phyloP scores from a whole-genome alignment of 1,140 invertebrate genomes.

The Trachelipus rathkii region DNA sequence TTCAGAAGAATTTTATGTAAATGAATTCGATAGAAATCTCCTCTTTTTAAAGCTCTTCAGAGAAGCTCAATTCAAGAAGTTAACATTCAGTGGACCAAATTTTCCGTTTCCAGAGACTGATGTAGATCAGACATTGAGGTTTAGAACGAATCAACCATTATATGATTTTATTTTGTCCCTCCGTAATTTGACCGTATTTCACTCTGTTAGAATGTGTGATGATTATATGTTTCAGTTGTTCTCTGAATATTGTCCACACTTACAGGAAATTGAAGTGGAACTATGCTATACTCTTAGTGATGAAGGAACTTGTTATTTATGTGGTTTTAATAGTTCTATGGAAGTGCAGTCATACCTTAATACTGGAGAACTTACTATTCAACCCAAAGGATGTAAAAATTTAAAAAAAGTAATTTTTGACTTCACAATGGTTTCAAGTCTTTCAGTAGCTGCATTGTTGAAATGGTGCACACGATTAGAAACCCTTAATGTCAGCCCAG shows the following conservation, averaged over 20 bases:
- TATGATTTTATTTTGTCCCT: conserved; percentile 32
- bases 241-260: conserved; percentile 29
- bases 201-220: conserved; percentile 33
- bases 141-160: conserved; percentile 19
- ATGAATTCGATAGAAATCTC: conserved; percentile 24
- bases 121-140: not conserved
- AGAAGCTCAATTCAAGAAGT: conserved; percentile 22
- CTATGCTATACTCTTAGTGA: conserved; percentile 34
- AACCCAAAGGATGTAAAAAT: conserved; percentile 29
- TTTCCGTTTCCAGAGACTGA: conserved; percentile 13
- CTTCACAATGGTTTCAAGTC: conserved; percentile 30
- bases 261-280: conserved; percentile 32
- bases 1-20: conserved; percentile 33
- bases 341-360: conserved; percentile 28
- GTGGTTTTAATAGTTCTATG: conserved; percentile 23
- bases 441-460: conserved; percentile 29
- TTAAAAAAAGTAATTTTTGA: conserved; percentile 32
- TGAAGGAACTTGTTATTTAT: conserved; percentile 28
- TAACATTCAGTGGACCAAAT: conserved; percentile 29
- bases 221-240: conserved; percentile 33
- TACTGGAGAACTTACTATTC: conserved; percentile 25
- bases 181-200: conserved; percentile 28
- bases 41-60: conserved; percentile 20
- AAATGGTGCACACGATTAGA: conserved; percentile 34
- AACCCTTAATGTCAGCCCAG: conserved; percentile 33